Evolutionary conservation across 1,140 invertebrate species (phyloP).

Genomic region (Cherax destructor): DNA sequence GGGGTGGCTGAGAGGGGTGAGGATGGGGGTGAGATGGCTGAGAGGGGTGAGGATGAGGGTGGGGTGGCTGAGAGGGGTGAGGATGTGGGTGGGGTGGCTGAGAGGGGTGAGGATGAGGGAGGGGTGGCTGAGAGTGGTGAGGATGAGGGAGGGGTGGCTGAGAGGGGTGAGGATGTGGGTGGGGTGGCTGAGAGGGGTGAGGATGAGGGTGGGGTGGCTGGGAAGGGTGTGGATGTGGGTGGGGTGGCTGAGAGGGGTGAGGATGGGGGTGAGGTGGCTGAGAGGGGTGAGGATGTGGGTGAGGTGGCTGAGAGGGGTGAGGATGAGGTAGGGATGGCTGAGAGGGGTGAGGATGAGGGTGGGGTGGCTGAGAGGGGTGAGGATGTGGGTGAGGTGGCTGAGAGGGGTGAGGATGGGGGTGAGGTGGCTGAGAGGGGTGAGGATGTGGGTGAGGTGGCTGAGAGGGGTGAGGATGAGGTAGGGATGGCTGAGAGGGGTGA

Average conservation of each 20-base stretch:
- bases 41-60: neutral
- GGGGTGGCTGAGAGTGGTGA: neutral
- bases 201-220: neutral
- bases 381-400: neutral
- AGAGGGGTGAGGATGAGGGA: neutral
- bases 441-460: neutral
- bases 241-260: neutral
- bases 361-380: neutral
- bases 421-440: neutral
- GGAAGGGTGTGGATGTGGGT: neutral
- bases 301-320: conserved; percentile 2
- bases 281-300: neutral
- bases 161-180: neutral
- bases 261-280: neutral
- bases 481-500: neutral
- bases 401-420: neutral
- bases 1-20: neutral
- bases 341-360: neutral
- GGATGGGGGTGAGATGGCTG: neutral
- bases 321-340: neutral
- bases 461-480: neutral
- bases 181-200: neutral
- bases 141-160: neutral
- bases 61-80: neutral
- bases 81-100: neutral